A percentile compares a stretch with the other conserved stretches of the same genome.
These are phyloP conservation scores for Coreoperca whiteheadi DNA, from an alignment of 2,113 vertebrate genomes.

Conservation along the genomic window DNA sequence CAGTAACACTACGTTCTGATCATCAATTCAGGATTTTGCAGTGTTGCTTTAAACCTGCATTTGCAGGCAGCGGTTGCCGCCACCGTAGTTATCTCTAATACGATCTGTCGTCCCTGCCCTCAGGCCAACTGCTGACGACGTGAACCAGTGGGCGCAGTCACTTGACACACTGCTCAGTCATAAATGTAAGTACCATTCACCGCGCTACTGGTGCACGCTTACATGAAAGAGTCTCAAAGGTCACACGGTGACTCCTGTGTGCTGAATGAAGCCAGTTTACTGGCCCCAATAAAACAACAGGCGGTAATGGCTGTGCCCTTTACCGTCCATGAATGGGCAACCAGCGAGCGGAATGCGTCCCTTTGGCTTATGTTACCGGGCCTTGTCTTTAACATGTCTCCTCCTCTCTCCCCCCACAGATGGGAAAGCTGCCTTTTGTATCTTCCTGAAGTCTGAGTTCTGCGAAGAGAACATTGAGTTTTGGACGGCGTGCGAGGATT, in stretches of 20 bases:
- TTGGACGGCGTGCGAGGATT: conserved; percentile 90
- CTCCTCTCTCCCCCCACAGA: conserved; percentile 69
- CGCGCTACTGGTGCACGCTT: neutral
- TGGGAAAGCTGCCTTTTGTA: conserved; percentile 84
- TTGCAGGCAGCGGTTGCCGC: neutral
- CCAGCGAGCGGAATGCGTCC: neutral
- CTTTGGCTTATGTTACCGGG: rapidly evolving
- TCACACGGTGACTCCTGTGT: conserved; percentile 12
- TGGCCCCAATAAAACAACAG: conserved; percentile 46
- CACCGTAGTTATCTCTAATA: conserved; percentile 1
- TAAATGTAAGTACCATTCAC: conserved; percentile 88
- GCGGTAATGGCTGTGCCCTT: conserved; percentile 10
- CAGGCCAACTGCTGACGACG: conserved; percentile 91
- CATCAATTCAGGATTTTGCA: conserved; percentile 5
- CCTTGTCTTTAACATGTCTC: conserved; percentile 7
- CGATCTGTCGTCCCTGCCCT: conserved; percentile 18
- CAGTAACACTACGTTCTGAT: neutral
- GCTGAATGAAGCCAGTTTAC: conserved; percentile 29
- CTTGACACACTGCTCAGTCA: conserved; percentile 91
- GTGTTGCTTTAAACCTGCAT: neutral
- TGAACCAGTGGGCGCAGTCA: conserved; percentile 90
- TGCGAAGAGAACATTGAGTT: conserved; percentile 93
- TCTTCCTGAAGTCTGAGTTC: conserved; percentile 89
- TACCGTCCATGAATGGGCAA: conserved; percentile 18
- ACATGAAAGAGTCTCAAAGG: conserved; percentile 55